These are phyloP conservation scores for Campylomormyrus tamandua DNA, from an alignment of 2,113 vertebrate genomes.

Conservation along the genomic window DNA sequence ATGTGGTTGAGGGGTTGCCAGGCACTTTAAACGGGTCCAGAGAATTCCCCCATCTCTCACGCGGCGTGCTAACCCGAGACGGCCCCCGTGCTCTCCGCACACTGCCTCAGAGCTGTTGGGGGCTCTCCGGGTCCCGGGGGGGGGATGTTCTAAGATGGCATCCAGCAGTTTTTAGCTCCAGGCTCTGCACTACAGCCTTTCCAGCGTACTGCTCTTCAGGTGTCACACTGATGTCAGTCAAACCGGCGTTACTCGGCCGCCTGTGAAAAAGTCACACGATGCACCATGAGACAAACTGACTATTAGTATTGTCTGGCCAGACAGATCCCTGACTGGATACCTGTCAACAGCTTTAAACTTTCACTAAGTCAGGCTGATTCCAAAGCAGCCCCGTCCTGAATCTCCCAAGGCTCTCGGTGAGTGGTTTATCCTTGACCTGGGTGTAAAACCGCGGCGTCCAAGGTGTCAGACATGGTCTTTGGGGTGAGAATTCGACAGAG, in stretches of 20 bases:
- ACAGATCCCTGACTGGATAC: constrained; percentile 23
- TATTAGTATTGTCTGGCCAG: constrained; percentile 37
- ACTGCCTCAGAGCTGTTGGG: constrained; percentile 31
- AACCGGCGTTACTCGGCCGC: constrained; percentile 62
- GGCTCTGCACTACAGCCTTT: constrained; percentile 56
- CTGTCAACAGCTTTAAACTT: neutral
- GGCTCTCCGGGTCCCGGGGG: constrained; percentile 47
- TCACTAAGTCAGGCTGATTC: neutral
- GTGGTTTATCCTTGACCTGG: constrained; percentile 59
- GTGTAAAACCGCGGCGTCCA: constrained; percentile 56
- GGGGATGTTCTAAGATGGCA: constrained; percentile 51
- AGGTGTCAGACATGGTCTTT: constrained; percentile 11
- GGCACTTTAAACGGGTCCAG: constrained; percentile 8
- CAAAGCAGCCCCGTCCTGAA: neutral
- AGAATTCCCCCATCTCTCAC: constrained; percentile 26
- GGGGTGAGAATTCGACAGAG: constrained; percentile 34
- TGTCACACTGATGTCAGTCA: constrained; percentile 68
- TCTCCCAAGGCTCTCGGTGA: constrained; percentile 21
- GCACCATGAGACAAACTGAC: constrained; percentile 17
- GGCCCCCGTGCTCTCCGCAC: neutral
- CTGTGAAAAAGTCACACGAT: constrained; percentile 59
- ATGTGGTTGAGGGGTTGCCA: neutral
- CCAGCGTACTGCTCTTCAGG: constrained; percentile 62
- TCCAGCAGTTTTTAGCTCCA: constrained; percentile 58
- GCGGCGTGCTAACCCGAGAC: neutral